These are phyloP conservation scores for Eudyptes chrysolophus DNA, from an alignment of 2,113 vertebrate genomes.

Conservation along the genomic window DNA sequence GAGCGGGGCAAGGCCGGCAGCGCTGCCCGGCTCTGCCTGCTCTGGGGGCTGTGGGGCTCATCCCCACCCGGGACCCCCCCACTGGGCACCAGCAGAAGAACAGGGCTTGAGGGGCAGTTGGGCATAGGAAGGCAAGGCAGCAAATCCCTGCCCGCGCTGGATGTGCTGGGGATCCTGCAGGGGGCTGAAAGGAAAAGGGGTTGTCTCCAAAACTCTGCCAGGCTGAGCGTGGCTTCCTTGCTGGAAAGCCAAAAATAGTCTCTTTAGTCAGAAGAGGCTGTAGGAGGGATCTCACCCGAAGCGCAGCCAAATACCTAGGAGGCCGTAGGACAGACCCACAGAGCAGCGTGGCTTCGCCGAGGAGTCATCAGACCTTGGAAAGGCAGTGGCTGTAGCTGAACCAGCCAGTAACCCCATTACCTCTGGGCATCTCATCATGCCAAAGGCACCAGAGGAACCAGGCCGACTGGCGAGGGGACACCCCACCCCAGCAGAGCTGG, in stretches of 20 bases:
- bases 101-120: neutral
- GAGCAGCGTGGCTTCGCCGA: accelerated
- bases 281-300: neutral
- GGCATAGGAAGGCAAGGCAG: neutral
- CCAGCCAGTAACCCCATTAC: neutral
- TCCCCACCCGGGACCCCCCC: accelerated
- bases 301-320: slow-evolving; percentile 7
- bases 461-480: neutral
- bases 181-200: neutral
- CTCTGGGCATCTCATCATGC: neutral
- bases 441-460: neutral
- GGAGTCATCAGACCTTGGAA: neutral
- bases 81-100: neutral
- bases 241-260: slow-evolving; percentile 55
- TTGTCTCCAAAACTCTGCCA: neutral
- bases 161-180: neutral
- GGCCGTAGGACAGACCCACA: neutral
- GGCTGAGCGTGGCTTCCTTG: neutral
- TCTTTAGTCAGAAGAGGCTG: slow-evolving; percentile 13
- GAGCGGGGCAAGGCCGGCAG: neutral
- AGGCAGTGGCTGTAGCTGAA: neutral
- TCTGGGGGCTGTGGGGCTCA: accelerated
- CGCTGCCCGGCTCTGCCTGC: neutral
- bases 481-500: neutral
- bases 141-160: neutral